Conservation (phyloP, 2,888 invertebrate species). For the Oligia strigilis region DNA sequence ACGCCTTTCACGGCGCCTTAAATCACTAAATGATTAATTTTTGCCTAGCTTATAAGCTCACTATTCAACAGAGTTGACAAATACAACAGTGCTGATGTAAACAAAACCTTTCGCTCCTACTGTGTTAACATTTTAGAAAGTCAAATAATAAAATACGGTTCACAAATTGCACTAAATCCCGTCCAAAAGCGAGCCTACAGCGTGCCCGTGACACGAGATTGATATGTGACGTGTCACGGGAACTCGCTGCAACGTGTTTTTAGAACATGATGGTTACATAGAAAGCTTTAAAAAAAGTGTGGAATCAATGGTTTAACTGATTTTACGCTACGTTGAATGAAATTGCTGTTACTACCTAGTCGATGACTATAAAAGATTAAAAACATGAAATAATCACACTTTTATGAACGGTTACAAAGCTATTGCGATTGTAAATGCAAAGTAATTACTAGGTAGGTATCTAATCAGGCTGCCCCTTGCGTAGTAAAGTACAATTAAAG, state of each 20-base stretch:
- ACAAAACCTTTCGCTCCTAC: conserved; percentile 19
- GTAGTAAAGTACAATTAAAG: no score
- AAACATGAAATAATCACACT: neutral
- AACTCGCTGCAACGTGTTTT: conserved; percentile 32
- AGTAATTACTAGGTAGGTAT: no score
- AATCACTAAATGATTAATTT: neutral
- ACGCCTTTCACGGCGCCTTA: neutral
- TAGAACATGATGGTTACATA: conserved; percentile 1
- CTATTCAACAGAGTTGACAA: neutral
- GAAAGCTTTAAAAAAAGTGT: neutral
- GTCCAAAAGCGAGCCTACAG: conserved; percentile 6
- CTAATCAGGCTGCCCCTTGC: no score
- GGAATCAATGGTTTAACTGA: neutral
- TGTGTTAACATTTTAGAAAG: conserved; percentile 19
- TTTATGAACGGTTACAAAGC: neutral
- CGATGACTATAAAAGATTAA: neutral
- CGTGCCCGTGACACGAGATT: conserved; percentile 44
- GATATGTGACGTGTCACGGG: conserved; percentile 43
- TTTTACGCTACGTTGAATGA: neutral
- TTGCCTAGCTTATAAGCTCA: neutral
- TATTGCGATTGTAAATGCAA: neutral
- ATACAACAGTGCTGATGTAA: neutral
- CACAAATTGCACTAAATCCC: conserved; percentile 30
- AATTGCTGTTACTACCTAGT: neutral
- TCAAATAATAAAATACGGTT: conserved; percentile 14